Conservation (phyloP, 2,888 invertebrate genomes). For the Drosophila multiciliata region DNA sequence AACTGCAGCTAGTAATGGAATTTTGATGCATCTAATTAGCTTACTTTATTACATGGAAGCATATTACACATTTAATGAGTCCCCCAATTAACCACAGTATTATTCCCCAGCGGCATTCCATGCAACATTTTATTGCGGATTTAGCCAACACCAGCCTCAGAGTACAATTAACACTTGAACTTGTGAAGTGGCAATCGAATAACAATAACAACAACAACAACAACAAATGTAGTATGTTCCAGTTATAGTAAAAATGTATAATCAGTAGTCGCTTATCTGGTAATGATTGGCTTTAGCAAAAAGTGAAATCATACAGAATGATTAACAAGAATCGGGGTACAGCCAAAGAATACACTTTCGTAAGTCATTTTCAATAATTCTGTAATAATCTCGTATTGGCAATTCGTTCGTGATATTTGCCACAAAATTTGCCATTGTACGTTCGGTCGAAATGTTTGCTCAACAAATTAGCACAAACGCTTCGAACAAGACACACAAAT, state of each 20-base stretch:
- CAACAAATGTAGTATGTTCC: constrained; percentile 15
- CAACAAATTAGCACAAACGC: constrained; percentile 68
- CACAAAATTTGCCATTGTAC: constrained; percentile 33
- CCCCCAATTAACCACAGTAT: constrained; percentile 9
- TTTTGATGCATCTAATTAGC: not conserved
- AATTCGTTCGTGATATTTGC: constrained; percentile 65
- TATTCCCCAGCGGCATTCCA: constrained; percentile 31
- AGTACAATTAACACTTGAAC: constrained; percentile 11
- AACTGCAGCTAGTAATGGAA: constrained; percentile 1
- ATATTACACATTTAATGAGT: constrained; percentile 24
- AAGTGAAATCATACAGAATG: constrained; percentile 33
- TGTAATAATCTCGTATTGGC: constrained; percentile 19
- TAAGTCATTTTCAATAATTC: not conserved
- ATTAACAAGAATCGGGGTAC: not conserved
- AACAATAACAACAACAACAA: constrained; percentile 1
- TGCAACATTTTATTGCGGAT: not conserved
- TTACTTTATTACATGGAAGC: constrained; percentile 7
- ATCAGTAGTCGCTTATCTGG: constrained; percentile 38
- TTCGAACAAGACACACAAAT: constrained; percentile 54
- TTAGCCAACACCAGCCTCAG: constrained; percentile 24
- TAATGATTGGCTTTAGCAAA: constrained; percentile 19
- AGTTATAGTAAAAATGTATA: constrained; percentile 27
- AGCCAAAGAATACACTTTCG: too few species aligned
- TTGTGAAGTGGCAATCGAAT: constrained; percentile 21
- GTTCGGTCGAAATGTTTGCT: constrained; percentile 61